A percentile compares a stretch with the other conserved stretches of the same genome.
phyloP scores from a whole-genome alignment of 2,797 vertebrate species.

The Podarcis siculus region DNA sequence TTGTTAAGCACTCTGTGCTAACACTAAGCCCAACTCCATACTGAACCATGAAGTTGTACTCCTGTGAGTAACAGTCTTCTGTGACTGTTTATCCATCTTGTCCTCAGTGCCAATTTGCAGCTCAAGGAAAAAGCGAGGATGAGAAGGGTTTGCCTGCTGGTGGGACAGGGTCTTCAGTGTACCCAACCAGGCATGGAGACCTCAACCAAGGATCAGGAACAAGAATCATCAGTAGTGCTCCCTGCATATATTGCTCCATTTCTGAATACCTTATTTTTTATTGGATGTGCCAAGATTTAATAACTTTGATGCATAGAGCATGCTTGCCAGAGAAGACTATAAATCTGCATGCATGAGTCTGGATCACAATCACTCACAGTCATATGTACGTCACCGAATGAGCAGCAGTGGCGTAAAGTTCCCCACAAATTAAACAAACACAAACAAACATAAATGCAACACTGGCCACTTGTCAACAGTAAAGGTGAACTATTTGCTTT shows the following conservation, averaged over 20 bases:
- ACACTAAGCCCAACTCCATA: no score
- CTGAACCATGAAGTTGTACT: neutral
- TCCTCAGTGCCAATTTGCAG: neutral
- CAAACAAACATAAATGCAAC: neutral
- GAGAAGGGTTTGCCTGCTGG: neutral
- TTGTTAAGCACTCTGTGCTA: neutral
- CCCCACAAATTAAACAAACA: neutral
- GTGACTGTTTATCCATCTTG: neutral
- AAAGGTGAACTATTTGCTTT: neutral
- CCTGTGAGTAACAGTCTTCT: neutral
- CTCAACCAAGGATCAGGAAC: no score
- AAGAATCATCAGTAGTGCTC: neutral
- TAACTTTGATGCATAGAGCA: neutral
- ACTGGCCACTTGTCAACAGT: neutral
- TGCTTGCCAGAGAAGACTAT: neutral
- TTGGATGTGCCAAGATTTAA: neutral
- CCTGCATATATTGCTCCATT: neutral
- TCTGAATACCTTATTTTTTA: neutral
- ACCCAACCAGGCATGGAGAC: neutral
- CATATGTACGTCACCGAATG: no score
- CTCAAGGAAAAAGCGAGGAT: neutral
- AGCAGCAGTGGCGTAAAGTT: neutral
- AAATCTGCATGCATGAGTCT: neutral
- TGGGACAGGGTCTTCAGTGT: neutral
- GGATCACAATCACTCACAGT: neutral